phyloP scores from a whole-genome alignment of 1,140 invertebrate species.

The Pygmarrhopalites habei region DNA sequence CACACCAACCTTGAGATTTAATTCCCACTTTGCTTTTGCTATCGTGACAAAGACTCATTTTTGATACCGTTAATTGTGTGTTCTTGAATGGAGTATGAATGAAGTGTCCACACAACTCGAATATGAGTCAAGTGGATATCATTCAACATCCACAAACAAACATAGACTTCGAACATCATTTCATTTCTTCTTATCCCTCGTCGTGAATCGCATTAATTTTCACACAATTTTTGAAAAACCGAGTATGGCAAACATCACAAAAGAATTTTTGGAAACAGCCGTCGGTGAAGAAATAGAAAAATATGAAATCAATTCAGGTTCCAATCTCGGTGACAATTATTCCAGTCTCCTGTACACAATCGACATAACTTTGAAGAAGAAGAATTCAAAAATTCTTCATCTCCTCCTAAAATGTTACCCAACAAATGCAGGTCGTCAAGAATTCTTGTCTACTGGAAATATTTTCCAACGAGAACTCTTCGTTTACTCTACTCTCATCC shows the following conservation, averaged over 20 bases:
- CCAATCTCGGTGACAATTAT: slow-evolving; percentile 1
- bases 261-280: slow-evolving; percentile 10
- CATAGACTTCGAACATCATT: too few species aligned
- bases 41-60: too few species aligned
- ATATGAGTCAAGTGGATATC: too few species aligned
- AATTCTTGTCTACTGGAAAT: not conserved
- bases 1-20: too few species aligned
- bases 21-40: too few species aligned
- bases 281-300: not conserved
- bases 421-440: not conserved
- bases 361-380: not conserved
- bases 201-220: too few species aligned
- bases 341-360: not conserved
- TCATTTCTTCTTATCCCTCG: too few species aligned
- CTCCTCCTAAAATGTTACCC: slow-evolving; percentile 15
- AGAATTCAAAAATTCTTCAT: not conserved
- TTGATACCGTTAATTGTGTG: too few species aligned
- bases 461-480: slow-evolving; percentile 1
- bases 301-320: not conserved
- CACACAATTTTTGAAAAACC: too few species aligned
- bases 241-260: slow-evolving; percentile 1
- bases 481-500: not conserved
- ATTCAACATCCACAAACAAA: too few species aligned
- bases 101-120: too few species aligned
- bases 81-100: too few species aligned